Percentiles rank a stretch among this genome's conserved stretches.
Conservation (phyloP, 2,113 vertebrate genomes). For the Castor canadensis region DNA sequence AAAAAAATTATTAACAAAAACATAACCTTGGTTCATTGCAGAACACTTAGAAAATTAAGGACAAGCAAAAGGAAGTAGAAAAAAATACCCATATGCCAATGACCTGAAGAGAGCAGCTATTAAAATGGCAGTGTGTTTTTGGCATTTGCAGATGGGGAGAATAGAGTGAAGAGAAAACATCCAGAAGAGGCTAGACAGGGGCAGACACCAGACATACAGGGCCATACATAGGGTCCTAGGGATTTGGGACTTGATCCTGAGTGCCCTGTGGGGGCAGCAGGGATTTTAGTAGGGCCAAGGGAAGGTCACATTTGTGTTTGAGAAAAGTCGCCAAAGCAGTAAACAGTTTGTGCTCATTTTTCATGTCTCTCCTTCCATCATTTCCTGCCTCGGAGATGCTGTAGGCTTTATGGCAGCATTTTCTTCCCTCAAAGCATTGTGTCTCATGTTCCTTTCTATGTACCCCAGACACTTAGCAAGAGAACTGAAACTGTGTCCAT, state of each 20-base stretch:
- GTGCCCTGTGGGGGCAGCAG: not conserved
- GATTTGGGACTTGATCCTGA: not conserved
- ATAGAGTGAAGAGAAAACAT: not conserved
- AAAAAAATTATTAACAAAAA: conserved; percentile 3
- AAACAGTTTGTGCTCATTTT: not conserved
- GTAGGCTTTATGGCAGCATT: not conserved
- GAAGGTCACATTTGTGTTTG: not conserved
- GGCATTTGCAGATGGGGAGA: not conserved
- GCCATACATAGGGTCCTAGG: not conserved
- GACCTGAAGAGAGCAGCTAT: not conserved
- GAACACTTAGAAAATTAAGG: conserved; percentile 31
- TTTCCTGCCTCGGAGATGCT: not conserved
- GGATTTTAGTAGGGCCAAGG: not conserved
- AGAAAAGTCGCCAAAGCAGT: not conserved
- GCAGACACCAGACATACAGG: no score
- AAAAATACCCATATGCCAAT: not conserved
- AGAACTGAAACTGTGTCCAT: not conserved
- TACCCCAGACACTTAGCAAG: no score
- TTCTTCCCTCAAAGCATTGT: not conserved
- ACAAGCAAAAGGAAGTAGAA: not conserved
- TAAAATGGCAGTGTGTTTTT: not conserved
- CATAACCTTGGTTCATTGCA: not conserved
- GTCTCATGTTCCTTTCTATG: not conserved
- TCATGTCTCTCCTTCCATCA: not conserved
- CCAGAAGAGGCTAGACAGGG: not conserved